Conservation (phyloP, 92 coral and sea anemone species). For the Bergia sp. region DNA sequence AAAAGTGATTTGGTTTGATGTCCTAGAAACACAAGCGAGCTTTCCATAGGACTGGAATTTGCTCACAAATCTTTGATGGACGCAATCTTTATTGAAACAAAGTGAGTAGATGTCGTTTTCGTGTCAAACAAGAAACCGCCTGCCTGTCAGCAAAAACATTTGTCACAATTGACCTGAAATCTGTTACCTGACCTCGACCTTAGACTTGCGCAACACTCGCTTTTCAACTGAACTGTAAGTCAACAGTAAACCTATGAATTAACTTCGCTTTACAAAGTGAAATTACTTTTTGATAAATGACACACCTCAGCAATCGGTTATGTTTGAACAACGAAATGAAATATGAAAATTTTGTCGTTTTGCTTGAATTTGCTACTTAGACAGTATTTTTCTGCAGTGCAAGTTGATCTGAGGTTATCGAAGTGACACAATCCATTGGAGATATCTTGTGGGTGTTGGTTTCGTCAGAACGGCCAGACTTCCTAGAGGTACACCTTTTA, state of each 20-base stretch:
- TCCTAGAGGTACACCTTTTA: background rate
- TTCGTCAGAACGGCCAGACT: background rate
- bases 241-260: background rate
- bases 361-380: background rate
- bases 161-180: background rate
- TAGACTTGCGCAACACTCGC: background rate
- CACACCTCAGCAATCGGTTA: background rate
- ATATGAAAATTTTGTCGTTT: slow-evolving; percentile 26
- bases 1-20: background rate
- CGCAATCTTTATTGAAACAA: slow-evolving; percentile 14
- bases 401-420: background rate
- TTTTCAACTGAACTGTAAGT: background rate
- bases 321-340: slow-evolving; percentile 10
- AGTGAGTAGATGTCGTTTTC: background rate
- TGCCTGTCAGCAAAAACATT: background rate
- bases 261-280: background rate
- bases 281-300: background rate
- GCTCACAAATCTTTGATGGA: slow-evolving; percentile 3
- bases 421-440: background rate
- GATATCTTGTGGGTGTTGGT: slow-evolving; percentile 1
- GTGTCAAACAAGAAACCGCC: background rate
- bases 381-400: background rate
- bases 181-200: background rate
- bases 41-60: background rate
- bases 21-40: background rate